These are phyloP conservation scores for Helostoma temminkii DNA, from an alignment of 2,797 vertebrate genomes.

Conservation along the genomic window DNA sequence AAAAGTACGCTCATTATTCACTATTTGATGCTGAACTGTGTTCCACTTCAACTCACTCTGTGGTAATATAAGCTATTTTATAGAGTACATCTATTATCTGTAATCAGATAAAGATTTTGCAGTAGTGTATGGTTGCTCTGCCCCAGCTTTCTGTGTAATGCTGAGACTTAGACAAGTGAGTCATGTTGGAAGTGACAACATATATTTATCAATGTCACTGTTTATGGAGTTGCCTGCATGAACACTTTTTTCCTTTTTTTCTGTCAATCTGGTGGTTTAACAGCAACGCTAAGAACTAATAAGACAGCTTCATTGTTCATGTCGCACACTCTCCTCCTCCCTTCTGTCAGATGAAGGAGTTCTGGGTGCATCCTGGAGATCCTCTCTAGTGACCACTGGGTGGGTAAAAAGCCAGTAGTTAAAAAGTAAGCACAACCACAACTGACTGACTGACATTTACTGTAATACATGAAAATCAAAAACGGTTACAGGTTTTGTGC, in stretches of 20 bases:
- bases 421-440: slow-evolving; percentile 61
- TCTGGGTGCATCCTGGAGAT: slow-evolving; percentile 59
- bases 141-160: slow-evolving; percentile 63
- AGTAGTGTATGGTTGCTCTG: slow-evolving; percentile 58
- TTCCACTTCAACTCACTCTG: slow-evolving; percentile 61
- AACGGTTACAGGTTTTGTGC: slow-evolving; percentile 56
- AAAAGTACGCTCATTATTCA: slow-evolving; percentile 71
- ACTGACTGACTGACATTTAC: slow-evolving; percentile 35
- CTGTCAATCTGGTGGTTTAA: slow-evolving; percentile 71
- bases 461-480: slow-evolving; percentile 63
- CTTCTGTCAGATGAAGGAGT: slow-evolving; percentile 66
- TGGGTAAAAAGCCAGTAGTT: slow-evolving; percentile 64
- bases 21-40: slow-evolving; percentile 57
- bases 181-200: slow-evolving; percentile 82
- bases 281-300: slow-evolving; percentile 72
- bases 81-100: slow-evolving; percentile 78
- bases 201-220: slow-evolving; percentile 84
- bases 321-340: slow-evolving; percentile 47
- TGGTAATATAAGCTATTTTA: slow-evolving; percentile 73
- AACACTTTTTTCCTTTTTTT: slow-evolving; percentile 56
- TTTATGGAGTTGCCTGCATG: slow-evolving; percentile 73
- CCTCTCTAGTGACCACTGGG: slow-evolving; percentile 48
- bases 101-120: slow-evolving; percentile 79
- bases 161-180: slow-evolving; percentile 78
- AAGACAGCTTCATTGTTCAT: slow-evolving; percentile 72